Evolutionary conservation across 2,888 invertebrate species (phyloP).

Genomic region (Abrostola triplasia): DNA sequence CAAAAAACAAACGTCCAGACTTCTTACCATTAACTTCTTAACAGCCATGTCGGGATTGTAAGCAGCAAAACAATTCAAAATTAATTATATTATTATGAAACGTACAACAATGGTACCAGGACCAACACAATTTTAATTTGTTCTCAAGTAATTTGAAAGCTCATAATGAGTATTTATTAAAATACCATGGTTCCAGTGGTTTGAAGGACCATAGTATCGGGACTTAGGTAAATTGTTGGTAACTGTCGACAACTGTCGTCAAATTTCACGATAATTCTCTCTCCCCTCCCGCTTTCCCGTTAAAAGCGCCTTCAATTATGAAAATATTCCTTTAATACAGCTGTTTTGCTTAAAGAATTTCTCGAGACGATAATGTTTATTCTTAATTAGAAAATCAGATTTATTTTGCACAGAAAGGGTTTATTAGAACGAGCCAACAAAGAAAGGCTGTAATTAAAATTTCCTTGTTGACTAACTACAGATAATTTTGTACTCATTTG

Average conservation of each 20-base stretch:
- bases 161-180: constrained; percentile 69
- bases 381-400: constrained; percentile 74
- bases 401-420: constrained; percentile 61
- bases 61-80: constrained; percentile 64
- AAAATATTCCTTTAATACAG: constrained; percentile 72
- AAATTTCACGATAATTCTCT: constrained; percentile 62
- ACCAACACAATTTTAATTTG: constrained; percentile 62
- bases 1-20: constrained; percentile 47
- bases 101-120: constrained; percentile 62
- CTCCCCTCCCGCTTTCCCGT: constrained; percentile 30
- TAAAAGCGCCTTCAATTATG: constrained; percentile 68
- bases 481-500: constrained; percentile 7
- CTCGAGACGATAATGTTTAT: constrained; percentile 69
- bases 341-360: constrained; percentile 64
- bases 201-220: constrained; percentile 32
- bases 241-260: constrained; percentile 70
- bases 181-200: constrained; percentile 37
- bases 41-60: constrained; percentile 49
- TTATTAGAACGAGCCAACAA: constrained; percentile 61
- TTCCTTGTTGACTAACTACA: constrained; percentile 19
- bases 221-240: constrained; percentile 47
- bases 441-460: constrained; percentile 54
- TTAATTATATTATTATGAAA: constrained; percentile 62
- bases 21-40: constrained; percentile 52
- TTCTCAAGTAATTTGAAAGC: constrained; percentile 63